Base-by-base conservation (phyloP, 2,888 invertebrate species). In the Stegana nigrithorax region DNA sequence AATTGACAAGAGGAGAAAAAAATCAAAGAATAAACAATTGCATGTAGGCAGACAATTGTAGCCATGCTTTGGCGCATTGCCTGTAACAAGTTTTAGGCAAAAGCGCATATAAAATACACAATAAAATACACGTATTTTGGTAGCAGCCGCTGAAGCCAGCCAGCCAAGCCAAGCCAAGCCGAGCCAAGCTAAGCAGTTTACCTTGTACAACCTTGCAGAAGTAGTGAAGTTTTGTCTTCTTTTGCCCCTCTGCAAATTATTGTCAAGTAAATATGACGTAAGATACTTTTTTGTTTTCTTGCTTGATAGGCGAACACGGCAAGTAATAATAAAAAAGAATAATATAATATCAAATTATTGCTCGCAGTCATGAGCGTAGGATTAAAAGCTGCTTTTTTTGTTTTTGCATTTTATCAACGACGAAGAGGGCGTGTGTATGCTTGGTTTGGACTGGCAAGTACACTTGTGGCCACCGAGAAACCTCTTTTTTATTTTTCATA, bases 151-250 rank as follows among this genome's bases (percentile, higher is more conserved):
- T n/a, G n/a, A n/a, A n/a, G n/a, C n/a, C n/a, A n/a, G n/a, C n/a
- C n/a, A n/a, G n/a, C n/a, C n/a, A n/a, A n/a, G n/a, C n/a, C n/a
- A n/a, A n/a, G 32, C 2, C 32, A 32, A 32, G 32, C n/a, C 32
- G n/a, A 32, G 10, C 19, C 45, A 29, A 60, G 73, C 74, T 67
- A n/a, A n/a, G n/a, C n/a, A 69, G 78, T 75, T 77, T 75, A 72
- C 76, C 78, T 77, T 77, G 76, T 72, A 69, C 76, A 76, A 75
- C 76, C 76, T 76, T 76, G 78, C 51, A 50, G 60, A 60, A 45
- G 27, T 59, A 17, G 19, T 26, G n/a, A 25, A 44, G n/a, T 32
- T 36, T 59, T 47, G 32, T 59, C 36, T 27, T 29, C 19, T 45
- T 3, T 71, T 71, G 67, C 72, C 67, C 67, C 74, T 53, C 21